Base-by-base conservation (phyloP, 2,888 invertebrate genomes). In the Meta bourneti region DNA sequence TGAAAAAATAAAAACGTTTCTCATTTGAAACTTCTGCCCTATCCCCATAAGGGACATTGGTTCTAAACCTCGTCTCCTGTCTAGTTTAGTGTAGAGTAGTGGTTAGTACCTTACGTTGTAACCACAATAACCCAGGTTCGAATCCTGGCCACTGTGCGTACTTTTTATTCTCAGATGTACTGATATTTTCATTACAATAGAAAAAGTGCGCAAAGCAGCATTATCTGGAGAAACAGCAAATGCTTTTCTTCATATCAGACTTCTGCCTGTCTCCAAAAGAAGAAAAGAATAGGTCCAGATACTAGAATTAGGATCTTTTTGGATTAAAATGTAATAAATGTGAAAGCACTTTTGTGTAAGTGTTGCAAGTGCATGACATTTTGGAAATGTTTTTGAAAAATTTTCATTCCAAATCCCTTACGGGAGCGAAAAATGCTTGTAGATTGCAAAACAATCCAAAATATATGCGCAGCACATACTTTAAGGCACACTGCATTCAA, bases 311-410 rank as follows among this genome's bases (percentile, higher is more conserved):
- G 13, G 9, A 11, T 61, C 0, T 5, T 61, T 61, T 4, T 61
- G 61, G 61, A 61, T 11, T 61, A 13, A 61, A 13, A 13, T 1
- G 6, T 61, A 0, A 1, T 61, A 4, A 1, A 9, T n/a, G n/a
- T n/a, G 61, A 11, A 9, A 61, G 1, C 72, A n/a, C 72, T n/a
- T 9, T 72, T 9, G n/a, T 72, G 13, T 9, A 16, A 72, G 9
- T 16, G 72, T 72, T 9, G 72, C n/a, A 16, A 72, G 72, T 72
- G n/a, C 72, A 72, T 72, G 9, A n/a, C 72, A n/a, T 72, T 72
- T 9, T 72, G 72, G 72, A n/a, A n/a, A n/a, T n/a, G n/a, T n/a
- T n/a, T n/a, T n/a, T 9, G 11, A 61, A 61, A 11, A 61, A 20
- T n/a, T n/a, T 8, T 8, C 16, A n/a, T 72, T 19, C 72, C 8